Percentiles rank a stretch among this genome's conserved stretches.
These are phyloP conservation scores for Centropus bengalensis DNA, from an alignment of 2,113 vertebrate genomes.

Conservation along the genomic window DNA sequence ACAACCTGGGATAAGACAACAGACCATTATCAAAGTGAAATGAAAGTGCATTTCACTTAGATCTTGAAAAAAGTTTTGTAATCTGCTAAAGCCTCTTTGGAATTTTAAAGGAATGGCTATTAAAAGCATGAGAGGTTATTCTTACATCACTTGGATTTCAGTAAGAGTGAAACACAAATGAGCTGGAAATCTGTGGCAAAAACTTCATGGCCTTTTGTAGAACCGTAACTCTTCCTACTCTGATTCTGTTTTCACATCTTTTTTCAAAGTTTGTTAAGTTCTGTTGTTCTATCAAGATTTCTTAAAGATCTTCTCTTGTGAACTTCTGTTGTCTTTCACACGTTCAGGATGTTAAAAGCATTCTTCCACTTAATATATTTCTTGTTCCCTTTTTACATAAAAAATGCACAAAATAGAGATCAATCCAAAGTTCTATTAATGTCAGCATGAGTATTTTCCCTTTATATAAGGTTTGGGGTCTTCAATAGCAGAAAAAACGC, in stretches of 20 bases:
- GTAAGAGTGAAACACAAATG: background rate
- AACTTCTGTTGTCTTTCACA: background rate
- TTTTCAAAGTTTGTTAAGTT: background rate
- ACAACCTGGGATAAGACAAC: background rate
- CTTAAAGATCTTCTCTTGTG: background rate
- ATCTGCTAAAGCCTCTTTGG: background rate
- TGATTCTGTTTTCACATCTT: background rate
- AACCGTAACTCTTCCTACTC: background rate
- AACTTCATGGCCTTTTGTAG: background rate
- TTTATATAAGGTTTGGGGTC: background rate
- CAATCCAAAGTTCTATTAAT: background rate
- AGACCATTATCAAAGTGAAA: background rate
- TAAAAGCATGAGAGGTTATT: background rate
- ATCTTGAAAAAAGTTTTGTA: background rate
- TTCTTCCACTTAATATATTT: background rate
- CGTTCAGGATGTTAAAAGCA: background rate
- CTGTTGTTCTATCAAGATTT: background rate
- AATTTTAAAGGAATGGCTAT: background rate
- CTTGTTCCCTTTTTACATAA: background rate
- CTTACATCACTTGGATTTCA: background rate
- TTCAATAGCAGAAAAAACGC: background rate
- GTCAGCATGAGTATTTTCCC: background rate
- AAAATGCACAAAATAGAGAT: background rate
- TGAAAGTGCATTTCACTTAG: background rate
- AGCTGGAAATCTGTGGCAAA: background rate